Conservation (phyloP, 2,113 vertebrate genomes). For the Pachypanchax playfairii region DNA sequence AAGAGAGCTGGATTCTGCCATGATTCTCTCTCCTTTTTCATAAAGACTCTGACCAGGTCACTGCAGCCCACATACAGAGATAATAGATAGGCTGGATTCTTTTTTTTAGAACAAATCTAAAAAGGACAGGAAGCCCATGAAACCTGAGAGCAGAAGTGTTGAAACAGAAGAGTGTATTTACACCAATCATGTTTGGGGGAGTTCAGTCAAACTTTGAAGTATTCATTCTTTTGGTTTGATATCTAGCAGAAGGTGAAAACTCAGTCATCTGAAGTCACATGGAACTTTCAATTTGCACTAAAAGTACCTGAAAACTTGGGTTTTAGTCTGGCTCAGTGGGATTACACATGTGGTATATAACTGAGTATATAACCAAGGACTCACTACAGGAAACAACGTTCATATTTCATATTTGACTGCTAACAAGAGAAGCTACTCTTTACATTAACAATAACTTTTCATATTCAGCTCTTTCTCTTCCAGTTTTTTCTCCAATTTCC, state of each 20-base stretch:
- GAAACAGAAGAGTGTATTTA: constrained; percentile 17
- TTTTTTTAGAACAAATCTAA: constrained; percentile 61
- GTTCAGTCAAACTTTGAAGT: constrained; percentile 27
- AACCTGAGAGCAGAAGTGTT: constrained; percentile 18
- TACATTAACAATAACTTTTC: no score
- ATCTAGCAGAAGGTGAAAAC: constrained; percentile 11
- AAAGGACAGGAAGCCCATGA: constrained; percentile 25
- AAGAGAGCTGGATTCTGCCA: constrained; percentile 62
- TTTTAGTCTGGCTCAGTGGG: not conserved
- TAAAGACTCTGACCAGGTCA: constrained; percentile 58
- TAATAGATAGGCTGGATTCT: constrained; percentile 68
- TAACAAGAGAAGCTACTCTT: not conserved
- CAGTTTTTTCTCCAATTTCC: no score
- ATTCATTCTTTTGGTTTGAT: constrained; percentile 6
- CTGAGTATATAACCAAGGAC: constrained; percentile 6
- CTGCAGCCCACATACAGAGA: constrained; percentile 33
- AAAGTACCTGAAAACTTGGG: not conserved
- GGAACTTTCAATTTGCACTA: not conserved
- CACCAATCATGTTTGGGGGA: constrained; percentile 25
- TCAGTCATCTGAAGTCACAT: constrained; percentile 13
- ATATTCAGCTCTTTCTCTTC: no score
- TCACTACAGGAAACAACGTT: not conserved
- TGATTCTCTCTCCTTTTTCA: constrained; percentile 75
- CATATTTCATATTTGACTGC: constrained; percentile 9
- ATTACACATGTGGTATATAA: not conserved